Percentiles rank a stretch among this genome's conserved stretches.
Conservation (phyloP, 1,140 invertebrate genomes). For the Melanaphis sacchari region DNA sequence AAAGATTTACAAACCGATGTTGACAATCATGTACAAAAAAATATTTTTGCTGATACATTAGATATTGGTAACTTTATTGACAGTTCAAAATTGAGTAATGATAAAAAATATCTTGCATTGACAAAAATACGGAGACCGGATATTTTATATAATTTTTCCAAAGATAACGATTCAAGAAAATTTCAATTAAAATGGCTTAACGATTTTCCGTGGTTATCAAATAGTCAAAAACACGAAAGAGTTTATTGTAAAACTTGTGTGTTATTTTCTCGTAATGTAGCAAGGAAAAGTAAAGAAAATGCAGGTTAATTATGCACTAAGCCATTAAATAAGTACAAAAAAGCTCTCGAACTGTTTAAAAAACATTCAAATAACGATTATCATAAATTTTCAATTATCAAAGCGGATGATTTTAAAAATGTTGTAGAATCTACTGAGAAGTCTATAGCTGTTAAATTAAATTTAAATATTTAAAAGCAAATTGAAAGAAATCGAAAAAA, state of each 20-base stretch:
- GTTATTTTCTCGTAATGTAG: slow-evolving; percentile 34
- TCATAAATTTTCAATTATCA: no score
- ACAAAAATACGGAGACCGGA: neutral
- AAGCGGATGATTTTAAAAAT: slow-evolving; percentile 23
- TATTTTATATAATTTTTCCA: slow-evolving; percentile 34
- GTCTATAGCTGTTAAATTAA: slow-evolving; percentile 23
- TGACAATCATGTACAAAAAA: slow-evolving; percentile 1
- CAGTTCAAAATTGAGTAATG: neutral
- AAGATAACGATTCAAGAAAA: slow-evolving; percentile 29
- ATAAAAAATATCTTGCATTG: slow-evolving; percentile 15
- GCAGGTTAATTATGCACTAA: slow-evolving; percentile 5
- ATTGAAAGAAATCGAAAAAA: slow-evolving; percentile 59
- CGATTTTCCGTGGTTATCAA: slow-evolving; percentile 41
- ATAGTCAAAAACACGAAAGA: slow-evolving; percentile 30
- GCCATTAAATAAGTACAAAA: slow-evolving; percentile 46
- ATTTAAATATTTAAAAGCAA: slow-evolving; percentile 25
- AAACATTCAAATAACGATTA: slow-evolving; percentile 37
- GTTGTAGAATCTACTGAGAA: neutral
- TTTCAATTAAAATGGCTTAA: slow-evolving; percentile 44
- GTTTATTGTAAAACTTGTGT: slow-evolving; percentile 1
- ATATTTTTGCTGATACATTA: slow-evolving; percentile 10
- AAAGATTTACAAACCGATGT: neutral
- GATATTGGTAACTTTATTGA: slow-evolving; percentile 29
- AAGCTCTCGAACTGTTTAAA: slow-evolving; percentile 39
- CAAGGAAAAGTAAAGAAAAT: slow-evolving; percentile 18